Base-by-base conservation (phyloP, 2,113 vertebrate species). In the Nyctereutes procyonoides region DNA sequence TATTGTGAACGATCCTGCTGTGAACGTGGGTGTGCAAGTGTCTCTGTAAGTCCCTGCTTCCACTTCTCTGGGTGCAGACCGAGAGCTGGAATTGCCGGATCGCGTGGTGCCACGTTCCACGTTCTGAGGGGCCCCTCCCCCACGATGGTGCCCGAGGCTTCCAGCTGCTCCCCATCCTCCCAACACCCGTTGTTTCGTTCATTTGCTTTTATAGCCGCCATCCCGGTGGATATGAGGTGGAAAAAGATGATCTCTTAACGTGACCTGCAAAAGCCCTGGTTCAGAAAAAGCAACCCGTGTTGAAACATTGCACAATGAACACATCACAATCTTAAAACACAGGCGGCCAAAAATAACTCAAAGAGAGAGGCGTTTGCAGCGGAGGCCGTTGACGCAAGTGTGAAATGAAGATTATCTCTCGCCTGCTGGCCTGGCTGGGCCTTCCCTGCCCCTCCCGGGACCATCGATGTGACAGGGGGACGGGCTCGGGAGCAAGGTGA, bases 401-500 rank as follows among this genome's bases (percentile, higher is more conserved):
- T 56, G n/a, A 53, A n/a, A 90, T 55, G 48, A 38, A 38, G 76
- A 55, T 38, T 38, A 28, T 35, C 22, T 65, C 48, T 28, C 0
- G 51, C 69, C 28, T 56, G n/a, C 0, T 56, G 53, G 2, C 76
- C 51, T 69, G 48, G 48, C 5, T 6, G 62, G 89, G 76, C 28
- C 28, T 30, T 38, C 53, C n/a, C n/a, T 22, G 32, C 2, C 30
- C 30, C 24, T n/a, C 16, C n/a, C 1, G 3, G 43, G 73, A n/a
- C 48, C 73, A 62, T 12, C 8, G 15, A 15, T 14, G 60, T 11
- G 56, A 51, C 30, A 43, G 10, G 35, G 9, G 35, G 38, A 60
- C 2, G 1, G 56, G 3, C 4, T 14, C 5, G 1, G 69, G 30
- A n/a, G 87, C 28, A 0, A 10, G n/a, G 12, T 0, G 30, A 48